Conservation (phyloP, 2,113 vertebrate species). For the Sminthopsis crassicaudata region DNA sequence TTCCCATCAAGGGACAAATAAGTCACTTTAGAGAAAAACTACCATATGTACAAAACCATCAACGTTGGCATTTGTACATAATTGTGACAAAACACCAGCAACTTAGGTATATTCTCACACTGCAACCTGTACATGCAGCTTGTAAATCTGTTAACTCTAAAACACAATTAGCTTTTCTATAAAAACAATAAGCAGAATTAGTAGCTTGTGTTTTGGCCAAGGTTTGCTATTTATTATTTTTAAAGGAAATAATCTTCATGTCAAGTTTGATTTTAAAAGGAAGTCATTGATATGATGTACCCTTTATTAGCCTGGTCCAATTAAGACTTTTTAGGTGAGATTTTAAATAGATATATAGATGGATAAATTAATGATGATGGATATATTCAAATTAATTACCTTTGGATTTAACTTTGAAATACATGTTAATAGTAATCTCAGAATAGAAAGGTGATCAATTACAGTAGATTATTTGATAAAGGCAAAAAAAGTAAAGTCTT, state of each 20-base stretch:
- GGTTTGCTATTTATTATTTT: not conserved
- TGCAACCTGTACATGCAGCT: not conserved
- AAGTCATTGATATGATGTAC: not conserved
- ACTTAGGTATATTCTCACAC: not conserved
- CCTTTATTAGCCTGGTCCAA: not conserved
- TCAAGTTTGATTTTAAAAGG: not conserved
- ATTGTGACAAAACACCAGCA: not conserved
- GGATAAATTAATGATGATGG: not conserved
- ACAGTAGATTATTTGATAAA: not conserved
- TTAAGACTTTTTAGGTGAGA: not conserved
- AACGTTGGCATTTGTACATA: not conserved
- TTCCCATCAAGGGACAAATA: constrained; percentile 44
- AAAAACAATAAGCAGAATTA: not conserved
- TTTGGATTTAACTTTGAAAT: not conserved
- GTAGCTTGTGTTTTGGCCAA: not conserved
- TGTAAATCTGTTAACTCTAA: not conserved
- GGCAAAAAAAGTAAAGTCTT: not conserved
- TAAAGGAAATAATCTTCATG: not conserved
- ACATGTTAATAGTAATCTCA: not conserved
- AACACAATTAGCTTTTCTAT: not conserved
- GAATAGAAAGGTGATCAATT: not conserved
- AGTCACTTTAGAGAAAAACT: not conserved
- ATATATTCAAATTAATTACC: not conserved
- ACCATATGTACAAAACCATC: fast-evolving
- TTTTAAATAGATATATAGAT: not conserved